phyloP scores from a whole-genome alignment of 2,113 vertebrate species.

The Chloropsis cyanopogon region DNA sequence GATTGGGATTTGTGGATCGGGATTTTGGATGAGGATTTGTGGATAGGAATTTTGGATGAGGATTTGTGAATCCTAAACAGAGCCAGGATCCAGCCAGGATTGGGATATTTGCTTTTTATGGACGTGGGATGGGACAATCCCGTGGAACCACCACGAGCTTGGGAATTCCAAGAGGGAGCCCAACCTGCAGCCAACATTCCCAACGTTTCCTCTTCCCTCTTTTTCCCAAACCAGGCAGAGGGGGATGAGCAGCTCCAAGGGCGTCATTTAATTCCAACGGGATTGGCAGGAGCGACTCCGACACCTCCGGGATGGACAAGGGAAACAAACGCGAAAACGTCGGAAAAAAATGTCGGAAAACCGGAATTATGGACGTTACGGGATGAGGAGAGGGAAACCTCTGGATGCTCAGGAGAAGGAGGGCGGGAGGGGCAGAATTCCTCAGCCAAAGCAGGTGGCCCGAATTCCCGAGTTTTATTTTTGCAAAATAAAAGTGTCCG shows the following conservation, averaged over 20 bases:
- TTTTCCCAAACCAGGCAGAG: neutral
- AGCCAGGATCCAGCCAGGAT: neutral
- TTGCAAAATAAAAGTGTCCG: slow-evolving; percentile 21
- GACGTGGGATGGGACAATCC: neutral
- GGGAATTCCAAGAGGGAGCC: neutral
- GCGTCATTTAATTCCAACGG: neutral
- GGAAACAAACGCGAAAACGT: neutral
- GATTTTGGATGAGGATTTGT: too few relatives aligned
- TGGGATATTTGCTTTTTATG: neutral
- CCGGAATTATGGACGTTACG: neutral
- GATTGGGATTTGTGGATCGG: too few relatives aligned
- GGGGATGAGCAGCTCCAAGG: neutral
- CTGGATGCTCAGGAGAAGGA: neutral
- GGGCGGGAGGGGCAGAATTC: neutral
- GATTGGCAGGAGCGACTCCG: neutral
- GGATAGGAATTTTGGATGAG: too few relatives aligned
- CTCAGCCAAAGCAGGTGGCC: neutral
- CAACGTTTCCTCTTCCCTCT: neutral
- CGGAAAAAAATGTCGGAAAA: neutral
- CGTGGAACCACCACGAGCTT: neutral
- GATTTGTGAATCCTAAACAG: neutral
- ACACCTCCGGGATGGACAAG: neutral
- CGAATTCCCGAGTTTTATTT: neutral
- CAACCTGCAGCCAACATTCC: neutral
- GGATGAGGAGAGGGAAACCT: neutral